These are phyloP conservation scores for Napeogenes inachia DNA, from an alignment of 2,888 invertebrate species.

Conservation along the genomic window DNA sequence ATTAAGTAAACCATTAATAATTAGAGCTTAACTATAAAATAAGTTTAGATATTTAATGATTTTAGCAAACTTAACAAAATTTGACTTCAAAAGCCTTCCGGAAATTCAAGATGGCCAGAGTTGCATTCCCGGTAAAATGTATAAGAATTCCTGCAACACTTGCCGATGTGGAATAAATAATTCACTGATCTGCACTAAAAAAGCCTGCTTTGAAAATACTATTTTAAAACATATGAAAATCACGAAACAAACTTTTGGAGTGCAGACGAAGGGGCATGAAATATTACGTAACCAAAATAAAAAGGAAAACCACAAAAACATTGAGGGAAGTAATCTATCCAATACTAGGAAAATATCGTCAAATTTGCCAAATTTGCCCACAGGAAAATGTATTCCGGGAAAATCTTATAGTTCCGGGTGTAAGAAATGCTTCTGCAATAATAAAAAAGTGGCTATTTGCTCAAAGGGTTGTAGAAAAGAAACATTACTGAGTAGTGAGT, in stretches of 20 bases:
- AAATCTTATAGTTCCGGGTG: slow-evolving; percentile 46
- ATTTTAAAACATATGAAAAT: background rate
- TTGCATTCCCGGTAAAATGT: slow-evolving; percentile 46
- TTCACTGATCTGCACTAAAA: slow-evolving; percentile 57
- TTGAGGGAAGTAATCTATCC: background rate
- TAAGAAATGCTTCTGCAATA: slow-evolving; percentile 48
- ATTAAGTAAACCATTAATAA: no score
- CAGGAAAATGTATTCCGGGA: slow-evolving; percentile 45
- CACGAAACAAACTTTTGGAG: background rate
- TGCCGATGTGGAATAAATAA: slow-evolving; percentile 47
- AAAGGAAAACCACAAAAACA: slow-evolving; percentile 6
- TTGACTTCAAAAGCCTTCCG: slow-evolving; percentile 33
- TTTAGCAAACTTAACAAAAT: slow-evolving; percentile 17
- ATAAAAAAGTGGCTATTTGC: slow-evolving; percentile 33
- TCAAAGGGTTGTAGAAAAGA: slow-evolving; percentile 30
- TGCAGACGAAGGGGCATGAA: background rate
- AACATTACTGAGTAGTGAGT: slow-evolving; percentile 30
- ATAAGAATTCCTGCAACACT: slow-evolving; percentile 55
- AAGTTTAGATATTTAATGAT: slow-evolving; percentile 1
- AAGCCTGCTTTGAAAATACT: slow-evolving; percentile 43
- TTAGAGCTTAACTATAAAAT: no score
- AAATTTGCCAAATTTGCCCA: slow-evolving; percentile 29
- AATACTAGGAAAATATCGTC: slow-evolving; percentile 6
- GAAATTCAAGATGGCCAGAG: slow-evolving; percentile 44
- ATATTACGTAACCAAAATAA: slow-evolving; percentile 5